Conservation (phyloP, 2,113 vertebrate species). For the Cyphomyrus plagiostoma region DNA sequence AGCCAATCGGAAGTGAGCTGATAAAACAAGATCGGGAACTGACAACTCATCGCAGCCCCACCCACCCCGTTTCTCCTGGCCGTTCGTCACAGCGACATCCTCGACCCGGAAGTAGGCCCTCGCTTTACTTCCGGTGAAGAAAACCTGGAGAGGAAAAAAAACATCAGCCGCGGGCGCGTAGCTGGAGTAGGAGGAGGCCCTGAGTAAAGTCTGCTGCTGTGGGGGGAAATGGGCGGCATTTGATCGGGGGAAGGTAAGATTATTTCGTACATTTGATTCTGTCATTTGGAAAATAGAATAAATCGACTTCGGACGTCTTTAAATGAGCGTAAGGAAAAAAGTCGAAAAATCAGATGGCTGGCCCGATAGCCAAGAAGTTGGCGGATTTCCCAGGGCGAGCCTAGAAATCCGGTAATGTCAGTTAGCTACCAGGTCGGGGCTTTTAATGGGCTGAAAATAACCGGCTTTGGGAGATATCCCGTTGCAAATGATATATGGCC, state of each 20-base stretch:
- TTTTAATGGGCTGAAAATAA: constrained; percentile 5
- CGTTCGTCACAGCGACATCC: background rate
- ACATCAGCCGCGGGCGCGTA: constrained; percentile 63
- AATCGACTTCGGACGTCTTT: background rate
- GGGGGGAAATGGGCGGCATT: constrained; percentile 60
- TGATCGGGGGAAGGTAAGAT: constrained; percentile 59
- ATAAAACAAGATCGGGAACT: background rate
- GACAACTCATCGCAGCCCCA: background rate
- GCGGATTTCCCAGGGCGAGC: constrained; percentile 5
- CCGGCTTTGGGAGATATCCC: background rate
- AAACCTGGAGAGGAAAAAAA: constrained; percentile 41
- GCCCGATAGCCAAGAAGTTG: background rate
- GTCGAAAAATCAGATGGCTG: background rate
- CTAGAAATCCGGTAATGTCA: constrained; percentile 10
- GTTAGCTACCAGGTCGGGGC: constrained; percentile 29
- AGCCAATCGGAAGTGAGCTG: background rate
- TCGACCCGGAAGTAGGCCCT: constrained; percentile 26
- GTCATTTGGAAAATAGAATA: background rate
- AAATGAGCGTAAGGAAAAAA: background rate
- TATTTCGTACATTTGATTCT: background rate
- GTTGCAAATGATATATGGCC: background rate
- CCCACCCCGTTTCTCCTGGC: background rate
- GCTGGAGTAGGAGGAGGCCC: constrained; percentile 66
- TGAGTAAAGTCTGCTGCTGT: constrained; percentile 50
- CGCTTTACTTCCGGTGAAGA: constrained; percentile 30